Percentiles rank a stretch among this genome's conserved stretches.
Conservation (phyloP, 2,113 vertebrate genomes). For the Amphilophus citrinellus region DNA sequence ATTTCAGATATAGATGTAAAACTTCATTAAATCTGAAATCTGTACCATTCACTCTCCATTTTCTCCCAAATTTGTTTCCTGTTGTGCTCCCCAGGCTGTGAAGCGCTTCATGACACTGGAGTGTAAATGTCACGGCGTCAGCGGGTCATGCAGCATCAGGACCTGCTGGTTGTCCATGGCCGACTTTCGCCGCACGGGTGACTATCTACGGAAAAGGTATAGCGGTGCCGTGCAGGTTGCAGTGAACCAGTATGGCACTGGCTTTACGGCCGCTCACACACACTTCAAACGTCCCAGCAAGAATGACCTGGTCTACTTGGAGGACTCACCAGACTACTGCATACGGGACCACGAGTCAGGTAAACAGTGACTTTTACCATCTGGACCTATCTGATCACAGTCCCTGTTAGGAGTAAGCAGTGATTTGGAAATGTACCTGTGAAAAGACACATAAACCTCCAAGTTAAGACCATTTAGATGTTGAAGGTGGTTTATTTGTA, state of each 20-base stretch:
- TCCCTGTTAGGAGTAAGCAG: background rate
- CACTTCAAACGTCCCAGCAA: constrained; percentile 91
- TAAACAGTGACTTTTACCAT: constrained; percentile 45
- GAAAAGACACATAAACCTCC: background rate
- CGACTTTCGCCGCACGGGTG: constrained; percentile 93
- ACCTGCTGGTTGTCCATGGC: constrained; percentile 97
- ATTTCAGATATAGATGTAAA: background rate
- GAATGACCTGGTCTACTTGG: constrained; percentile 95
- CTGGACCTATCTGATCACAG: background rate
- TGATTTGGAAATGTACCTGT: background rate
- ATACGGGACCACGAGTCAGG: constrained; percentile 91
- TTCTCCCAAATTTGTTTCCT: constrained; percentile 9
- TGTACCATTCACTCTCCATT: background rate
- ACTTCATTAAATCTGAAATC: background rate
- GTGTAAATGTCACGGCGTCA: constrained; percentile 97
- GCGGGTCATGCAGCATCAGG: constrained; percentile 93
- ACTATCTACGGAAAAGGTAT: constrained; percentile 92
- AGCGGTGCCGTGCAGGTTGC: constrained; percentile 93
- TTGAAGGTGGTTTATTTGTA: background rate
- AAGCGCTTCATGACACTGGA: constrained; percentile 94
- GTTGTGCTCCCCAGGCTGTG: constrained; percentile 84
- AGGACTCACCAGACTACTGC: constrained; percentile 98
- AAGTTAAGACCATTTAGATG: background rate
- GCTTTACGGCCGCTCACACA: constrained; percentile 89
- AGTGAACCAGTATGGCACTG: constrained; percentile 95